A percentile compares a stretch with the other conserved stretches of the same genome.
These are phyloP conservation scores for Poecilia gillii DNA, from an alignment of 2,797 vertebrate species.

Conservation along the genomic window DNA sequence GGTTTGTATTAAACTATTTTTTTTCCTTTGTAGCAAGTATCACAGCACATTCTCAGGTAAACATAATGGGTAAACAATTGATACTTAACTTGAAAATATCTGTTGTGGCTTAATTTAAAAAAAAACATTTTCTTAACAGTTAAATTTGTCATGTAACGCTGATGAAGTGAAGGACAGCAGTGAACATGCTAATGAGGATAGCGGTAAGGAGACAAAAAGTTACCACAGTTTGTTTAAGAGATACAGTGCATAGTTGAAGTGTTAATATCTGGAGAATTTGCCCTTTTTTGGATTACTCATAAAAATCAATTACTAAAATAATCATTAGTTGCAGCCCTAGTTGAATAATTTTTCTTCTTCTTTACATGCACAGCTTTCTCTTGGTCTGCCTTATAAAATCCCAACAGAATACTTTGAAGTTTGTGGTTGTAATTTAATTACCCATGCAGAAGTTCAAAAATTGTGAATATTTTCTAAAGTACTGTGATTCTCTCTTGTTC, in stretches of 20 bases:
- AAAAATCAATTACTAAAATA: no score
- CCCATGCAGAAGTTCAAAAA: background rate
- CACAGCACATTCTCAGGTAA: constrained; percentile 44
- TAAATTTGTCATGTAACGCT: constrained; percentile 27
- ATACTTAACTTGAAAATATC: background rate
- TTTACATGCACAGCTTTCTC: background rate
- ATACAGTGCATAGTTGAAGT: background rate
- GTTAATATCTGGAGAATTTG: background rate
- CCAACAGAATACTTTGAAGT: background rate
- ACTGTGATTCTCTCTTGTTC: background rate
- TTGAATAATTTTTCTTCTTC: background rate
- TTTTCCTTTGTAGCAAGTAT: constrained; percentile 40
- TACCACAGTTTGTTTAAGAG: background rate
- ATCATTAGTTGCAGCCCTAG: no score
- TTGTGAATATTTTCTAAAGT: background rate
- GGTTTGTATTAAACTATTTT: constrained; percentile 2
- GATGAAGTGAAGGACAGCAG: background rate
- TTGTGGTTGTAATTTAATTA: background rate
- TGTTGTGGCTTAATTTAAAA: background rate
- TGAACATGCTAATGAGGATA: constrained; percentile 1
- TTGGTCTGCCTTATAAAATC: background rate
- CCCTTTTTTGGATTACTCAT: no score
- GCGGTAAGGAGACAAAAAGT: constrained; percentile 33
- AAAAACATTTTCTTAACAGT: constrained; percentile 34
- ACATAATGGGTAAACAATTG: background rate